These are phyloP conservation scores for Cepaea nemoralis DNA, from an alignment of 1,140 invertebrate species.

Conservation along the genomic window DNA sequence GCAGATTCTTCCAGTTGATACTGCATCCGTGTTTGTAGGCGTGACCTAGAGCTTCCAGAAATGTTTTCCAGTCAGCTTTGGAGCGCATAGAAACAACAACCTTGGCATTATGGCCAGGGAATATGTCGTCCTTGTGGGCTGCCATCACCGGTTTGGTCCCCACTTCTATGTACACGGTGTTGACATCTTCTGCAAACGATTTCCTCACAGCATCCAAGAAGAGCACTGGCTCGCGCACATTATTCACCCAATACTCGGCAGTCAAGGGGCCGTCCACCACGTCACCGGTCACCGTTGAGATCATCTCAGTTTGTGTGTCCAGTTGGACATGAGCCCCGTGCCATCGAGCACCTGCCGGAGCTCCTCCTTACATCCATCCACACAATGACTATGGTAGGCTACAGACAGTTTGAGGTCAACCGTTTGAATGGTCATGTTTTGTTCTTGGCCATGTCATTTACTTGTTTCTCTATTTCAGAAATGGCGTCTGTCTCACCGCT, in stretches of 20 bases:
- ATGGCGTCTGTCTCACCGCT: constrained; percentile 50
- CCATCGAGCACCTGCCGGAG: constrained; percentile 34
- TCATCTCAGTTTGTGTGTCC: constrained; percentile 34
- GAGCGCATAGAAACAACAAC: too few relatives aligned
- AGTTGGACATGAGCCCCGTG: background rate
- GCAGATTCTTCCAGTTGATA: constrained; percentile 44
- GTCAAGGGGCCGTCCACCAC: background rate
- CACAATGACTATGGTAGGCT: constrained; percentile 56
- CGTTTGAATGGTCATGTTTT: background rate
- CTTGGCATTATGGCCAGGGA: constrained; percentile 39
- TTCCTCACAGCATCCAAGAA: constrained; percentile 45
- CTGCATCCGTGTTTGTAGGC: constrained; percentile 38
- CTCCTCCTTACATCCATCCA: constrained; percentile 37
- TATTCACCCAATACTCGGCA: constrained; percentile 50
- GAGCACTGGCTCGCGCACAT: constrained; percentile 48
- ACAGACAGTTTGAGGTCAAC: constrained; percentile 42
- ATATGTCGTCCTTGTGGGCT: constrained; percentile 45
- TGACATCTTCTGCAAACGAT: constrained; percentile 2
- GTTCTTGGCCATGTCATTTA: background rate
- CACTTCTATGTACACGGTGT: constrained; percentile 55
- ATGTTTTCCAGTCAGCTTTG: background rate
- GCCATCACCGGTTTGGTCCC: constrained; percentile 53
- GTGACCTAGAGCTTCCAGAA: constrained; percentile 31
- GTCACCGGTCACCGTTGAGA: constrained; percentile 55
- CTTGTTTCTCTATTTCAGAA: constrained; percentile 24